phyloP scores from a whole-genome alignment of 2,888 invertebrate species.

The Chrysolina americana region DNA sequence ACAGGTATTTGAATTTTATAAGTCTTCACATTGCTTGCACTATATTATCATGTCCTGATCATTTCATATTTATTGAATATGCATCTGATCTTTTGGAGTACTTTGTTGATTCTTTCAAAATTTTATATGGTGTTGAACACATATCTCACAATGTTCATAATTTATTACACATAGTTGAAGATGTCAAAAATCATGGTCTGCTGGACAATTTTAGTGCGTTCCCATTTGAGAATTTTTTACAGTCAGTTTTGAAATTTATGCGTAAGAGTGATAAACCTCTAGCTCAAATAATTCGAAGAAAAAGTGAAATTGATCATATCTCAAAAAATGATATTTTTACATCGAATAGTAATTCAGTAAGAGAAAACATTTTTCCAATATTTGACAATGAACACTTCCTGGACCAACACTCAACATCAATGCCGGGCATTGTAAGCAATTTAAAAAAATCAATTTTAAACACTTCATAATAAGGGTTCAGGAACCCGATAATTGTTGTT shows the following conservation, averaged over 20 bases:
- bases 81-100: conserved; percentile 10
- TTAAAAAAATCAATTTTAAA: background rate
- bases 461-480: conserved; percentile 2
- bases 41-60: conserved; percentile 23
- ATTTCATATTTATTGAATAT: conserved; percentile 3
- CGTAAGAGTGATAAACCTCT: conserved; percentile 22
- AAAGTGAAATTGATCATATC: too few species aligned
- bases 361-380: too few species aligned
- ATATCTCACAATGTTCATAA: conserved; percentile 36
- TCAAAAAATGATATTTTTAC: too few species aligned
- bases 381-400: conserved; percentile 2
- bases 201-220: conserved; percentile 34
- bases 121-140: conserved; percentile 6
- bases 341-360: too few species aligned
- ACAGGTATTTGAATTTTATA: conserved; percentile 32
- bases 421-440: background rate
- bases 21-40: conserved; percentile 23
- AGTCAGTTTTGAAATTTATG: background rate
- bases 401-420: background rate
- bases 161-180: background rate
- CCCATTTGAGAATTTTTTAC: conserved; percentile 41
- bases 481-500: conserved; percentile 23
- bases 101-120: conserved; percentile 33
- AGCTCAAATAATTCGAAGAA: conserved; percentile 8
- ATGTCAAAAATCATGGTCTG: conserved; percentile 32